Evolutionary conservation across 2,797 vertebrate species (phyloP), one percentile per base, ranked within the genome.

Genomic region (Taenioides sp.): DNA sequence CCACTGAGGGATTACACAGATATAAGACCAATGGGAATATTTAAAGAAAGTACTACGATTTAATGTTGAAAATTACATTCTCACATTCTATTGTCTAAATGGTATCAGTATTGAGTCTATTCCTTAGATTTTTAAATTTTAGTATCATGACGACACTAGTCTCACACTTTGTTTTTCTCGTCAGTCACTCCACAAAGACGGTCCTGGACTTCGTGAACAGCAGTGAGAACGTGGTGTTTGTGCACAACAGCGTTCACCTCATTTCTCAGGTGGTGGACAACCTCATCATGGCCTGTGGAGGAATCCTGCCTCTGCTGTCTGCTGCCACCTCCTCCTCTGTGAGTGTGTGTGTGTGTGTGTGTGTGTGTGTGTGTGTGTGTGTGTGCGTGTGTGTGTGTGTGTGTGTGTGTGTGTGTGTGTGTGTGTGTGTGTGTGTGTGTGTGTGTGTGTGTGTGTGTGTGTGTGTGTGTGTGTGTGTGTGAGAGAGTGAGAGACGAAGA

Each of bases 201-300:
- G 93, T 99, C 79, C 92, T 97, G 96, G 98, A 99, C 89, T 99
- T 99, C 80, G 98, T 99, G 89, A 99, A 99, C 92, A 98, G 96
- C 95, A 98, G 94, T 17, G 98, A 99, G 87, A 99, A 98, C 58
- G 90, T 97, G 0, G 93, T 99, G 82, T 99, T 99, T 91, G 98
- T 99, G 80, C 98, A 99, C 93, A 99, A 99, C 92, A 98, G 97
- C 0, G 91, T 99, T 66, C 98, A 99, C 87, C 96, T 99, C 82
- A 94, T 99, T 90, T 99, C 98, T 81, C 98, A 99, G 92, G 96
- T 99, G 91, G 94, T 97, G 90, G 98, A 99, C 94, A 99, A 96
- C 86, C 96, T 99, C 92, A 95, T 99, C 88, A 99, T 99, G 98
- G 95, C 97, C 54, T 98, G 96, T 84, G 98, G 98, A 84, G 98